phyloP scores from a whole-genome alignment of 2,113 vertebrate genomes.

The Cyprinodon brontotheroides region DNA sequence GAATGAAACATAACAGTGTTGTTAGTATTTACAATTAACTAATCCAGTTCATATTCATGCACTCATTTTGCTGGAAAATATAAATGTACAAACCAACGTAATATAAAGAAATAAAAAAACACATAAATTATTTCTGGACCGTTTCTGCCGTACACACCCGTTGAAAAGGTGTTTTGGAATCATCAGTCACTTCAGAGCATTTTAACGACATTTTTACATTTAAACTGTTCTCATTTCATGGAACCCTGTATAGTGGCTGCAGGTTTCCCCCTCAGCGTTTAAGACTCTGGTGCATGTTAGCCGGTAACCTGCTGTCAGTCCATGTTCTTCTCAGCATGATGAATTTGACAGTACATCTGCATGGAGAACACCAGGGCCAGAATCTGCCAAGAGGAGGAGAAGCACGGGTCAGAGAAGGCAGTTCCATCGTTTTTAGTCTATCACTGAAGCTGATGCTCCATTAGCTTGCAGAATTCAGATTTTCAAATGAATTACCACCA shows the following conservation, averaged over 20 bases:
- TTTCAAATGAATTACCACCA: too few species aligned
- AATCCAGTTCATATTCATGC: too few species aligned
- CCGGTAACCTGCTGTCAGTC: constrained; percentile 64
- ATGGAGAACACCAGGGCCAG: constrained; percentile 84
- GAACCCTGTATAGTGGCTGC: not conserved
- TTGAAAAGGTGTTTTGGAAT: too few species aligned
- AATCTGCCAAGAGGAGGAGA: constrained; percentile 65
- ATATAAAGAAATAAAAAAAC: not conserved
- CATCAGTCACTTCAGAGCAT: not conserved
- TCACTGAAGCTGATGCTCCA: not conserved
- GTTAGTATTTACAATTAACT: too few species aligned
- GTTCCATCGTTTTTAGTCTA: not conserved
- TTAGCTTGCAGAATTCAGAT: not conserved
- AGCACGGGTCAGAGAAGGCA: not conserved
- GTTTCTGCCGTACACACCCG: too few species aligned
- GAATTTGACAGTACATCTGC: constrained; percentile 87
- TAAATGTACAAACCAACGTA: not conserved
- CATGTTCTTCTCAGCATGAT: constrained; percentile 79
- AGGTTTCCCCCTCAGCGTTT: not conserved
- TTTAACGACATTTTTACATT: not conserved
- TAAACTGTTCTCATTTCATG: too few species aligned
- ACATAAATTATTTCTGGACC: not conserved
- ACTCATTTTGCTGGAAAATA: not conserved
- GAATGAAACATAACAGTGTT: too few species aligned
- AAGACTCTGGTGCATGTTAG: not conserved